Evolutionary conservation across 2,113 vertebrate genomes (phyloP).

Genomic region (Tringa solitaria): DNA sequence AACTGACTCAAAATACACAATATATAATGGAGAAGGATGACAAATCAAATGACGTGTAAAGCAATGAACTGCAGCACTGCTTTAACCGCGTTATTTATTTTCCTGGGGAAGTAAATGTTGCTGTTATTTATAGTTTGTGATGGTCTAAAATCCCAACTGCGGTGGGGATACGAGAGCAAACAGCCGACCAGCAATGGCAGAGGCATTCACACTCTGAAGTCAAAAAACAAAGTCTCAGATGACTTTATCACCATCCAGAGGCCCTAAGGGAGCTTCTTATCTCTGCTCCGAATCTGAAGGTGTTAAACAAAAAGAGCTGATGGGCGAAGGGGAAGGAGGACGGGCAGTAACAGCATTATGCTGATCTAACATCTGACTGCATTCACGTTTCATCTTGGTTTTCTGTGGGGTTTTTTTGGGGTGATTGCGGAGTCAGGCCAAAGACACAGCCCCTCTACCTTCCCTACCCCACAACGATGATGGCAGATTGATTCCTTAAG

Average conservation of each 20-base stretch:
- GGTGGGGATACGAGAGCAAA: not conserved
- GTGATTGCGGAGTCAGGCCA: not conserved
- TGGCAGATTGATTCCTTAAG: not conserved
- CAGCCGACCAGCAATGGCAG: not conserved
- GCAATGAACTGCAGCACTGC: not conserved
- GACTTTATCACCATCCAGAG: not conserved
- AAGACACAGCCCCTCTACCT: not conserved
- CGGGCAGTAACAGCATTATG: not conserved
- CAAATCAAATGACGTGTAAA: not conserved
- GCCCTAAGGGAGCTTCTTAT: not conserved
- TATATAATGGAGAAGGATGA: not conserved
- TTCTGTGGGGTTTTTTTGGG: rapidly evolving
- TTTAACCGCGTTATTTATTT: not conserved
- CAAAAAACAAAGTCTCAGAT: not conserved
- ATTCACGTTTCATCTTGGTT: not conserved
- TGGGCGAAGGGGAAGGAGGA: not conserved
- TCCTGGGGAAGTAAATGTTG: not conserved
- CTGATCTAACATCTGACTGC: not conserved
- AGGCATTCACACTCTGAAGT: not conserved
- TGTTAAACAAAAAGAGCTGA: not conserved
- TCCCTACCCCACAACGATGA: not conserved
- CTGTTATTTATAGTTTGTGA: not conserved
- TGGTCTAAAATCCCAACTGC: not conserved
- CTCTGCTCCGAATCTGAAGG: not conserved
- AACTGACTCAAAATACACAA: not conserved